phyloP scores from a whole-genome alignment of 2,797 vertebrate genomes.

The Carduelis carduelis region DNA sequence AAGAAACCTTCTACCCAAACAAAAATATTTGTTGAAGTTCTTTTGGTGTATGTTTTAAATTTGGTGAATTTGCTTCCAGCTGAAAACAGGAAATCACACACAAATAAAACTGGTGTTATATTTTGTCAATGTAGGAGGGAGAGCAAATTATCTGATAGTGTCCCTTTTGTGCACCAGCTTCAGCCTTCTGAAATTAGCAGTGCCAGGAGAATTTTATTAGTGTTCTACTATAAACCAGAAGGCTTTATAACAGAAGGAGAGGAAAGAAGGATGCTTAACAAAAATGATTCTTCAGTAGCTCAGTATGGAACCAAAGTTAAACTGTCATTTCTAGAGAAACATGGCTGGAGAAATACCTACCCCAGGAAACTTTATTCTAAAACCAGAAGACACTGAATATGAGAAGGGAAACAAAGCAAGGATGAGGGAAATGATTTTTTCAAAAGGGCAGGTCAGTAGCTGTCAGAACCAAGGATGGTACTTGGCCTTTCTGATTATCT shows the following conservation, averaged over 20 bases:
- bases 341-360: background rate
- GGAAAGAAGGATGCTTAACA: background rate
- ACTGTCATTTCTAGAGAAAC: background rate
- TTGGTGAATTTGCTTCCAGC: conserved; percentile 11
- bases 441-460: background rate
- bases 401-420: background rate
- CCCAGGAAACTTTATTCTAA: background rate
- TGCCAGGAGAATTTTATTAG: background rate
- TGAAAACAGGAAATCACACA: conserved; percentile 43
- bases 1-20: conserved; percentile 6
- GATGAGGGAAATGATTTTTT: background rate
- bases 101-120: background rate
- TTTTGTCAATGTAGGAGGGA: background rate
- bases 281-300: background rate
- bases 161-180: background rate
- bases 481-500: background rate
- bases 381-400: background rate
- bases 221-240: background rate
- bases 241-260: background rate
- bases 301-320: background rate
- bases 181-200: background rate
- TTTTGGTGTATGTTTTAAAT: background rate
- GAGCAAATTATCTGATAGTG: background rate
- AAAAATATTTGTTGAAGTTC: conserved; percentile 34
- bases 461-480: background rate